Base-by-base conservation (phyloP, 2,888 invertebrate genomes). In the Torymus auratus region DNA sequence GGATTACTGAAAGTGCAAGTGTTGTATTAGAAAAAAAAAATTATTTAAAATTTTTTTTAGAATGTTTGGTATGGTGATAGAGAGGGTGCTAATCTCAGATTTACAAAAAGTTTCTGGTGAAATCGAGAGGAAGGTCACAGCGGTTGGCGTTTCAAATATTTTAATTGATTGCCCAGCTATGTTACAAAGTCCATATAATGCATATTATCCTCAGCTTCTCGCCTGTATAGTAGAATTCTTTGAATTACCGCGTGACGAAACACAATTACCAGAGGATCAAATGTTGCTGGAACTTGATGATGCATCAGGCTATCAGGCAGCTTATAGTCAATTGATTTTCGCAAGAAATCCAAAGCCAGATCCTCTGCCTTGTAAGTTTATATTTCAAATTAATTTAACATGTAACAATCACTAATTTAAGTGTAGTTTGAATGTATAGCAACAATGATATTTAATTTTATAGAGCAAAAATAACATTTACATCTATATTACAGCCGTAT, bases 61-160 rank as follows among this genome's bases (percentile, higher is more conserved):
- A 86, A 96, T 99, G 96, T 99, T 99, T 92, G 95, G 95, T 41
- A 99, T 99, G 98, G 96, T 99, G 72, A 90, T 98, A 84, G 98
- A 99, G 88, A 96, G 97, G 80, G 93, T 99, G 12, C 93, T 98
- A 78, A 92, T 98, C 20, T 92, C 95, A 0, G 98, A 99, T 87
- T 92, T 98, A 86, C 96, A 96, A 91, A 97, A 97, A 89, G 95
- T 99, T 14, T 93, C 94, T 13, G 97, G 97, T 1, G 92, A 93
- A 68, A 92, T 95, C 52, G 98, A 99, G 88, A 94, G 96, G 79
- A 98, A 98, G 92, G 95, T 98, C 84, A 96, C 97, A 74, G 96
- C 97, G 0, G 96, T 98, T 56, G 99, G 99, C 75, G 93, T 98
- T 85, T 95, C 95, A 2, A 96, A 95, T 89, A 91, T 99, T 83